These are phyloP conservation scores for Drosophila littoralis DNA, from an alignment of 1,140 invertebrate genomes.

Conservation along the genomic window DNA sequence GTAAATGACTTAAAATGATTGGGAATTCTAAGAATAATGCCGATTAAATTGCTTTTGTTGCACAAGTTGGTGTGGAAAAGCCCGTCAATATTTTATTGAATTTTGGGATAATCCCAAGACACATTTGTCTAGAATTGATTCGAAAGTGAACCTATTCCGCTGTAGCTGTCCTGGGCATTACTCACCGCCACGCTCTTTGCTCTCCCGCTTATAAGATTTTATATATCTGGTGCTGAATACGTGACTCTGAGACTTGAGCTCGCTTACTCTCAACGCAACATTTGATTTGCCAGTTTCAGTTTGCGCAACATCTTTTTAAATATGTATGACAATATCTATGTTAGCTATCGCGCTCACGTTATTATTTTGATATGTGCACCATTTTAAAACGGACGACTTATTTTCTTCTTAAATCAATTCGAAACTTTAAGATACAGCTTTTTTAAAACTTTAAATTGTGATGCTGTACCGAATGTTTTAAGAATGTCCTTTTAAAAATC, in stretches of 20 bases:
- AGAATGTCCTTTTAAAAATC: too few relatives aligned
- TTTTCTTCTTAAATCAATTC: too few relatives aligned
- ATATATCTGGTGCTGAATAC: neutral
- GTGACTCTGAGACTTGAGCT: neutral
- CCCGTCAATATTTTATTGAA: too few relatives aligned
- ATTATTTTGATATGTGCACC: neutral
- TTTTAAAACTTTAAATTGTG: too few relatives aligned
- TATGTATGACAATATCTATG: neutral
- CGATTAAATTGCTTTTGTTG: neutral
- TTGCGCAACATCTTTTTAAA: conserved; percentile 1
- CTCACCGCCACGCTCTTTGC: too few relatives aligned
- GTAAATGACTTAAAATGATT: neutral
- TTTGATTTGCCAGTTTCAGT: conserved; percentile 1
- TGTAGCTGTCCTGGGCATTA: too few relatives aligned
- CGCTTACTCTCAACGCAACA: neutral
- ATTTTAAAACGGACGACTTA: too few relatives aligned
- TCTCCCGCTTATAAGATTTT: neutral
- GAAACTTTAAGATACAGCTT: too few relatives aligned
- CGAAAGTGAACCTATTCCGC: neutral
- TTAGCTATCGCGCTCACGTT: neutral
- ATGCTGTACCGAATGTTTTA: too few relatives aligned
- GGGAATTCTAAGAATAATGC: neutral
- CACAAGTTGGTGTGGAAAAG: too few relatives aligned
- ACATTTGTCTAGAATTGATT: neutral
- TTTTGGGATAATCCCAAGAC: neutral